phyloP scores from a whole-genome alignment of 2,797 vertebrate genomes.

The Melanotaenia trifasciata region DNA sequence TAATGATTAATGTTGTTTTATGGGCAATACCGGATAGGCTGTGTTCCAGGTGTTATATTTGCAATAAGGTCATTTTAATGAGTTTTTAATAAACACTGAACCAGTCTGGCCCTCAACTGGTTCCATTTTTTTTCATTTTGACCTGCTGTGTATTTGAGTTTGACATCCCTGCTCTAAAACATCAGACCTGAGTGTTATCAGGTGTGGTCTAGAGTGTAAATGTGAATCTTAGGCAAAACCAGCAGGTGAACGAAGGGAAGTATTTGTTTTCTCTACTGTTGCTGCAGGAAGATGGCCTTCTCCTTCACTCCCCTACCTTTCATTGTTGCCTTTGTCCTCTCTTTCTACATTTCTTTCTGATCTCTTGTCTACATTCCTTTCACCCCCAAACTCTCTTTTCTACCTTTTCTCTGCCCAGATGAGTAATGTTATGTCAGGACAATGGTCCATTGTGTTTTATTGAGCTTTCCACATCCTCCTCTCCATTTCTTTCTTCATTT shows the following conservation, averaged over 20 bases:
- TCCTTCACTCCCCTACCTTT: slow-evolving; percentile 1
- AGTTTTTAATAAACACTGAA: too few relatives aligned
- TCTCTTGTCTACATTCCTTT: slow-evolving; percentile 37
- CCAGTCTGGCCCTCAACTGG: too few relatives aligned
- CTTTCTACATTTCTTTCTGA: slow-evolving; percentile 35
- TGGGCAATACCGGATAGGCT: too few relatives aligned
- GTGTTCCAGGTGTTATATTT: too few relatives aligned
- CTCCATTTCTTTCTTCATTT: slow-evolving; percentile 38
- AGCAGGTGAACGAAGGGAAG: background rate
- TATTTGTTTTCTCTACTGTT: slow-evolving; percentile 12
- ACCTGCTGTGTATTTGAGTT: too few relatives aligned
- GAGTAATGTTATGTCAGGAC: slow-evolving; percentile 79
- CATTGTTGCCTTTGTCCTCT: slow-evolving; percentile 27
- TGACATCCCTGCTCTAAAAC: background rate
- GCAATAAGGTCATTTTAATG: too few relatives aligned
- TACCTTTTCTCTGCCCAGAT: slow-evolving; percentile 63
- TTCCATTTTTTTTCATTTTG: too few relatives aligned
- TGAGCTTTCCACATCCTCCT: slow-evolving; percentile 62
- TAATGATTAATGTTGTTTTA: too few relatives aligned
- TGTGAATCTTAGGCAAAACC: background rate
- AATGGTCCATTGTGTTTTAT: slow-evolving; percentile 80
- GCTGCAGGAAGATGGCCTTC: background rate
- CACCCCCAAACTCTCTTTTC: slow-evolving; percentile 41
- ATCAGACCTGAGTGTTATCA: background rate
- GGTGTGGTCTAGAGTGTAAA: background rate